phyloP scores from a whole-genome alignment of 2,797 vertebrate genomes.

The Phalanger gymnotis region DNA sequence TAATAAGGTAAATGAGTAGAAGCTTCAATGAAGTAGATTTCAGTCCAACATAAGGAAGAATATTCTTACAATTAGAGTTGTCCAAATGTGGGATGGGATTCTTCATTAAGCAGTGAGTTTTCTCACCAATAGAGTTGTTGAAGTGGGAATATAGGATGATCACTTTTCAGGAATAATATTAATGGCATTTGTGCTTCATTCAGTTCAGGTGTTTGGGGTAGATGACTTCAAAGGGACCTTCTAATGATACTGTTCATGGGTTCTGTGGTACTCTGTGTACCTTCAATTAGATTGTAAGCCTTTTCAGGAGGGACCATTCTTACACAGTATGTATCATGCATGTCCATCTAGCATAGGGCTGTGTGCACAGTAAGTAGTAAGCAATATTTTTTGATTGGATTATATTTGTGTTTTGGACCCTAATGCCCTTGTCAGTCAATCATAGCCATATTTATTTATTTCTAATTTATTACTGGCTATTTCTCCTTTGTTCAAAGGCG shows the following conservation, averaged over 20 bases:
- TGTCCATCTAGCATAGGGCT: background rate
- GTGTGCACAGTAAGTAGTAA: background rate
- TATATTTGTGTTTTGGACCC: background rate
- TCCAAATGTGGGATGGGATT: background rate
- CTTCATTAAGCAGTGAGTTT: background rate
- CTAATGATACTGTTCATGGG: background rate
- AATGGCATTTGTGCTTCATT: background rate
- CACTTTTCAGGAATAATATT: background rate
- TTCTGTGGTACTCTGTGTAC: background rate
- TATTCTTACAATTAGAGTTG: background rate
- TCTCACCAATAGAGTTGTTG: background rate
- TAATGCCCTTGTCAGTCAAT: background rate
- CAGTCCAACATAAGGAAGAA: background rate
- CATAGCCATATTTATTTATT: background rate
- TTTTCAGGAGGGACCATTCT: background rate
- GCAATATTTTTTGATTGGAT: background rate
- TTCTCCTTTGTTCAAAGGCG: slow-evolving; percentile 85
- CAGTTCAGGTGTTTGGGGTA: background rate
- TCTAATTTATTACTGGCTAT: background rate
- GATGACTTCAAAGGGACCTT: background rate
- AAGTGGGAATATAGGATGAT: background rate
- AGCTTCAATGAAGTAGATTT: background rate
- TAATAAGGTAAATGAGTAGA: background rate
- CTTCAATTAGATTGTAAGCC: background rate
- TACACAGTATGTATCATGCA: background rate